phyloP scores from a whole-genome alignment of 2,113 vertebrate genomes.

The Daboia siamensis region DNA sequence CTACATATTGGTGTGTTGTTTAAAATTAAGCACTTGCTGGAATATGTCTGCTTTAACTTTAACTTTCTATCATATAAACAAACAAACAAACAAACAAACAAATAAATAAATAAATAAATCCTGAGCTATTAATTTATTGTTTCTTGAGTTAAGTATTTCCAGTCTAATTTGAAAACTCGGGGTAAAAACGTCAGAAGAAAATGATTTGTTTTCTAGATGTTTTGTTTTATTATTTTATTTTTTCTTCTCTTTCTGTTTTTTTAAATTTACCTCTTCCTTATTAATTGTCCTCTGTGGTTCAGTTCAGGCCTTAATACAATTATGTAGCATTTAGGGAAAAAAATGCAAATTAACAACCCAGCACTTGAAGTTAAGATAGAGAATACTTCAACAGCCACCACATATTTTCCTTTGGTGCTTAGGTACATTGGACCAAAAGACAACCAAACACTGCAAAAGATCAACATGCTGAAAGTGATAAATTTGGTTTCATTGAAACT shows the following conservation, averaged over 20 bases:
- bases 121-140: not conserved
- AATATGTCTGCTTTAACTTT: not conserved
- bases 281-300: not conserved
- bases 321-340: not conserved
- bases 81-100: no score
- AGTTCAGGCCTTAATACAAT: not conserved
- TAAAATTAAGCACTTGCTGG: not conserved
- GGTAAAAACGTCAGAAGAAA: not conserved
- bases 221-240: not conserved
- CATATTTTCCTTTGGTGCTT: not conserved
- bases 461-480: not conserved
- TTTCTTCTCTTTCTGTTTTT: not conserved
- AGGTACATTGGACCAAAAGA: not conserved
- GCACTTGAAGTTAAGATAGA: not conserved
- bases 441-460: not conserved
- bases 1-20: not conserved
- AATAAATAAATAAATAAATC: no score
- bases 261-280: not conserved
- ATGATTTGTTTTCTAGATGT: not conserved
- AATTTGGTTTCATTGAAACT: conserved; percentile 13
- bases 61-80: not conserved
- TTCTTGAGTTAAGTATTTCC: not conserved
- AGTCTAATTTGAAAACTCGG: not conserved
- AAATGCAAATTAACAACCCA: not conserved
- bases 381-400: not conserved